Evolutionary conservation across 2,113 vertebrate species (phyloP).

Genomic region (Chauna torquata): DNA sequence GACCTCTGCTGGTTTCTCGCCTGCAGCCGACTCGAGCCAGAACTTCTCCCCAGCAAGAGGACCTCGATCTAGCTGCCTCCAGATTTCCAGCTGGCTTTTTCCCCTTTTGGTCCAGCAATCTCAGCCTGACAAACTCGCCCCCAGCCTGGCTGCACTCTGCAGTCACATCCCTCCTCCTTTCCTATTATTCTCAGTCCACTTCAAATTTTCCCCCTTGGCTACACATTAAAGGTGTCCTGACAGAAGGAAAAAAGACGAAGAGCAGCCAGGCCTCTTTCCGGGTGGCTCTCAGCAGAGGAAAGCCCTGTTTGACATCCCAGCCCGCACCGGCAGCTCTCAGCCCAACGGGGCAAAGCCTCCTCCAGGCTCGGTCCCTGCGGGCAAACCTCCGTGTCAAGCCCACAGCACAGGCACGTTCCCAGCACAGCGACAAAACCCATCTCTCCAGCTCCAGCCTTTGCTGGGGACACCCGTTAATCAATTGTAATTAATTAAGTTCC

Average conservation of each 20-base stretch:
- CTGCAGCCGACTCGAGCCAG: neutral
- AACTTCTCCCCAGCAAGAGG: neutral
- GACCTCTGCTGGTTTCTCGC: neutral
- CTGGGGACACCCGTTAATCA: neutral
- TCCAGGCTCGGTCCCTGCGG: rapidly evolving
- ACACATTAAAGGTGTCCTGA: neutral
- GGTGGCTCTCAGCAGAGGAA: neutral
- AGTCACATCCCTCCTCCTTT: neutral
- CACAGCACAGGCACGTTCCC: neutral
- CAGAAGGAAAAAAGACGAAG: neutral
- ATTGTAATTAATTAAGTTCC: neutral
- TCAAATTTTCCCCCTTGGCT: neutral
- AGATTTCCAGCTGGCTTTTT: neutral
- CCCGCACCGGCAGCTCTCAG: neutral
- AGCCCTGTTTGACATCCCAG: neutral
- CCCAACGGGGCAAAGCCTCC: neutral
- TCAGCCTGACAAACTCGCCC: neutral
- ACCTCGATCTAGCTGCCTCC: neutral
- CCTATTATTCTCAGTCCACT: neutral
- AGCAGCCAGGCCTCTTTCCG: neutral
- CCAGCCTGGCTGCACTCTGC: neutral
- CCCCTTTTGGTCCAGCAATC: neutral
- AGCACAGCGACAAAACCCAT: rapidly evolving
- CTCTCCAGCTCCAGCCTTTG: neutral
- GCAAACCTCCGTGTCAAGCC: neutral